A percentile compares a stretch with the other conserved stretches of the same genome.
These are phyloP conservation scores for Cavia aperea DNA, from an alignment of 2,113 vertebrate species.

Conservation along the genomic window DNA sequence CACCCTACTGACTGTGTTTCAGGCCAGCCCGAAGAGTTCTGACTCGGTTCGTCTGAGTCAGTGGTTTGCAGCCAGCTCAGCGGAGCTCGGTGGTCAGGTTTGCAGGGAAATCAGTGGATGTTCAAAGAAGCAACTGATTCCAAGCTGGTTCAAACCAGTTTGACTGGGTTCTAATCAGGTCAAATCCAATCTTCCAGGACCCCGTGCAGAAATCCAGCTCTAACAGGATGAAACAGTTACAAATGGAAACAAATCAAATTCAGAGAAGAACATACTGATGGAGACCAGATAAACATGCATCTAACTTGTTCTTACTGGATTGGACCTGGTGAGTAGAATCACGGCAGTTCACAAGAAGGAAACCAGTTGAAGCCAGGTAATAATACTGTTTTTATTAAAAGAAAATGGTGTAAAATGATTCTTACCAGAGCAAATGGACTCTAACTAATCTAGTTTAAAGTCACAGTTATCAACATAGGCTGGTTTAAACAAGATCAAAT, in stretches of 20 bases:
- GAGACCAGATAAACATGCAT: background rate
- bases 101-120: background rate
- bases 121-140: background rate
- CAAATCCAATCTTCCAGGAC: background rate
- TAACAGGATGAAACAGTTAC: background rate
- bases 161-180: background rate
- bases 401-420: background rate
- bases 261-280: background rate
- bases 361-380: background rate
- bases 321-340: background rate
- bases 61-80: background rate
- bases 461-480: background rate
- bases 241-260: background rate
- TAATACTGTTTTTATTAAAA: background rate
- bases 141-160: background rate
- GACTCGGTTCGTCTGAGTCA: background rate
- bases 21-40: background rate
- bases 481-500: slow-evolving; percentile 17
- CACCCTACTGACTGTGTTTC: background rate
- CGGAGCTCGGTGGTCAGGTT: background rate
- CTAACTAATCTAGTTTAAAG: slow-evolving; percentile 16
- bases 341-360: background rate
- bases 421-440: slow-evolving; percentile 2
- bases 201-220: background rate
- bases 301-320: background rate